Evolutionary conservation across 2,797 vertebrate species (phyloP).

Genomic region (Pampus argenteus): DNA sequence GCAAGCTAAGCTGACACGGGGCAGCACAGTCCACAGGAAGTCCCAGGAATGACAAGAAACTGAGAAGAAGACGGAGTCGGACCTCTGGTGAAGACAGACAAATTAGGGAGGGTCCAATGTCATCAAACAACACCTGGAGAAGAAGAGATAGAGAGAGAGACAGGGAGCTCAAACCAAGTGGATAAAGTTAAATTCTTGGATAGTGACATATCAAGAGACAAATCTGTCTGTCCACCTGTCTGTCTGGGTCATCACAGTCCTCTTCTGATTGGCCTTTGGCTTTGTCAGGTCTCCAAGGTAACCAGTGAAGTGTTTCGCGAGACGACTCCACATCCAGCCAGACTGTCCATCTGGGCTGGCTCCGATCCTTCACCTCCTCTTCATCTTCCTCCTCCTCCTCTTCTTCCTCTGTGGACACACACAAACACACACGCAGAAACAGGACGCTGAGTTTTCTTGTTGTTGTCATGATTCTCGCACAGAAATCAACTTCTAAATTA

Average conservation of each 20-base stretch:
- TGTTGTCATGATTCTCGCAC: not conserved
- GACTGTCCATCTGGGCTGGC: constrained; percentile 86
- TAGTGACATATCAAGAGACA: not conserved
- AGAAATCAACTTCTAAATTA: not conserved
- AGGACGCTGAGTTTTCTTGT: not conserved
- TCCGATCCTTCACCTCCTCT: constrained; percentile 90
- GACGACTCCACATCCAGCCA: constrained; percentile 92
- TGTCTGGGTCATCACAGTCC: constrained; percentile 97
- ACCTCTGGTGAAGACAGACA: constrained; percentile 84
- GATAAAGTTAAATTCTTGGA: not conserved
- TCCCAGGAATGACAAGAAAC: constrained; percentile 93
- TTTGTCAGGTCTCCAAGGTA: constrained; percentile 96
- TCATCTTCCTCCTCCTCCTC: constrained; percentile 87
- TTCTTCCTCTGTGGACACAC: constrained; percentile 81
- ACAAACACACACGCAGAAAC: not conserved
- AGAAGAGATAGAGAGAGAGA: not conserved
- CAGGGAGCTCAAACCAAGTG: constrained; percentile 1
- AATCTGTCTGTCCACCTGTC: constrained; percentile 85
- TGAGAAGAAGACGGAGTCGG: constrained; percentile 83
- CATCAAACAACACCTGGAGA: constrained; percentile 94
- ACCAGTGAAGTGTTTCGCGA: constrained; percentile 91
- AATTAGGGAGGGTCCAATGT: constrained; percentile 92
- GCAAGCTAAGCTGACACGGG: constrained; percentile 80
- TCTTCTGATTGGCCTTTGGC: constrained; percentile 91
- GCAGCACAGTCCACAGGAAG: constrained; percentile 84